Evolutionary conservation across 2,113 vertebrate genomes (phyloP).

Genomic region (Solenodon paradoxus): DNA sequence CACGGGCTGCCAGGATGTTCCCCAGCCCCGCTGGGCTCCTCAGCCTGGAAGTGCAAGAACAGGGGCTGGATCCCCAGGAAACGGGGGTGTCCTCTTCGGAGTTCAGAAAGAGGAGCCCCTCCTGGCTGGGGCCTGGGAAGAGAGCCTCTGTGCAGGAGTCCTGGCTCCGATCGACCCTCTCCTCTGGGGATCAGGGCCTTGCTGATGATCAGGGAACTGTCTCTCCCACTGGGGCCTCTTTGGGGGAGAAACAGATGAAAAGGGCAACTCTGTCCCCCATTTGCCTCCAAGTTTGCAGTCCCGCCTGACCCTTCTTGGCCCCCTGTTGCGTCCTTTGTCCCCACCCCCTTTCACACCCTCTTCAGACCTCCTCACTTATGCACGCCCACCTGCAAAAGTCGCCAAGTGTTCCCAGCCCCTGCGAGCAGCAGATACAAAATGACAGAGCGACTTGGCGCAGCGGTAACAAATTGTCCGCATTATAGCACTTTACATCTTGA

Average conservation of each 20-base stretch:
- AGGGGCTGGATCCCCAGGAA: no score
- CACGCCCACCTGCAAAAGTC: neutral
- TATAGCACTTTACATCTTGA: conserved; percentile 80
- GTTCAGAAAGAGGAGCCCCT: accelerated
- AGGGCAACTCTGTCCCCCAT: neutral
- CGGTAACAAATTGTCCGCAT: conserved; percentile 78
- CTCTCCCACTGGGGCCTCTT: neutral
- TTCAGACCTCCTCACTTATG: neutral
- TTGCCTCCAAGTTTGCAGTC: neutral
- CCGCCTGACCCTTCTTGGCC: neutral
- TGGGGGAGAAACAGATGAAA: neutral
- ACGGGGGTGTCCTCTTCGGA: accelerated
- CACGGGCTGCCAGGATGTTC: neutral
- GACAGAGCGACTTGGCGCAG: conserved; percentile 46
- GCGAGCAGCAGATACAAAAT: conserved; percentile 49
- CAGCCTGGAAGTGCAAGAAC: neutral
- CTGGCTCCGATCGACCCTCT: neutral
- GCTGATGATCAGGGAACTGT: neutral
- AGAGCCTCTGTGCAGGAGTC: accelerated
- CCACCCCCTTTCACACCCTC: neutral
- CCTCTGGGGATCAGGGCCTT: neutral
- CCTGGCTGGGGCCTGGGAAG: neutral
- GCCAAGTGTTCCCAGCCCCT: neutral
- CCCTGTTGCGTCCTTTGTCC: neutral
- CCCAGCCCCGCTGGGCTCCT: neutral